phyloP scores from a whole-genome alignment of 2,113 vertebrate species.

The Atlantisia rogersi region DNA sequence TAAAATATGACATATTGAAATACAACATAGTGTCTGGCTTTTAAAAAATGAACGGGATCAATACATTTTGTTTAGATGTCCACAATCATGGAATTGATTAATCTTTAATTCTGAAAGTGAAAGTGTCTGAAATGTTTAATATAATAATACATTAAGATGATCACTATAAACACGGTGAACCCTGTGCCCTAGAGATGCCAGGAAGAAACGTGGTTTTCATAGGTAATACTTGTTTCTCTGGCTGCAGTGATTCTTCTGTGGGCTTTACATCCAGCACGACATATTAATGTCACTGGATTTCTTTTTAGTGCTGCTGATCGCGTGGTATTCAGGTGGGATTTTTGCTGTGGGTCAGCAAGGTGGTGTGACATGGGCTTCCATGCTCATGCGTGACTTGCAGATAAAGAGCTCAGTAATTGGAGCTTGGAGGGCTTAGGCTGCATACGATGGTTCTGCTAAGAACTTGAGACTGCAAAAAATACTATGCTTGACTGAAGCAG shows the following conservation, averaged over 20 bases:
- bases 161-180: background rate
- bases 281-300: background rate
- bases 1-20: slow-evolving; percentile 46
- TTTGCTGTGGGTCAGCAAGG: background rate
- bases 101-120: slow-evolving; percentile 65
- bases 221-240: background rate
- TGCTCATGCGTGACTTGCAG: accelerated
- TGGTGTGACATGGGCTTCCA: background rate
- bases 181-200: background rate
- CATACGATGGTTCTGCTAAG: background rate
- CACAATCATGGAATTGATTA: slow-evolving; percentile 38
- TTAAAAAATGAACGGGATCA: slow-evolving; percentile 55
- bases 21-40: slow-evolving; percentile 27
- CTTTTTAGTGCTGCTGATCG: background rate
- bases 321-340: accelerated
- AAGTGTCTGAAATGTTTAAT: slow-evolving; percentile 56
- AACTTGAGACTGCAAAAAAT: background rate
- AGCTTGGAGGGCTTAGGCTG: background rate
- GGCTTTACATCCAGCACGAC: background rate
- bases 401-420: background rate
- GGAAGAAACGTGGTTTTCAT: background rate
- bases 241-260: background rate
- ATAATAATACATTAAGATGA: slow-evolving; percentile 19
- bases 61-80: slow-evolving; percentile 60
- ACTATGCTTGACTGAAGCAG: background rate